Evolutionary conservation across 2,113 vertebrate species (phyloP).

Genomic region (Oreochromis spilurus): DNA sequence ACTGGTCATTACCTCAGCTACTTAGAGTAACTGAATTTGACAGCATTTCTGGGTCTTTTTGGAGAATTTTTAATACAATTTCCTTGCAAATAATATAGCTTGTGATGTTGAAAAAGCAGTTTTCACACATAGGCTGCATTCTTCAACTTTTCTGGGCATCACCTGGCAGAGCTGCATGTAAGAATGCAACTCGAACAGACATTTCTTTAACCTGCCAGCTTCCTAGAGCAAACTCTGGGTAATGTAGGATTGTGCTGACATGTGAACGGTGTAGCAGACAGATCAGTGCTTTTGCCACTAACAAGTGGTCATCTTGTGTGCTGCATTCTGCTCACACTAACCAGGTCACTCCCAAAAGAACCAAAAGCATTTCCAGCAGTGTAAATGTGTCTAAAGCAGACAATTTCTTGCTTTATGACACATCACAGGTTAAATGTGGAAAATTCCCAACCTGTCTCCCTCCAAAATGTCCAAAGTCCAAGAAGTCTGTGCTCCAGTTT

Average conservation of each 20-base stretch:
- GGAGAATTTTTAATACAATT: neutral
- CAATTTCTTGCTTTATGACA: neutral
- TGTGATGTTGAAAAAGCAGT: neutral
- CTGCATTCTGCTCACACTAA: neutral
- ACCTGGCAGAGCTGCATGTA: neutral
- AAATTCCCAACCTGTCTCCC: neutral
- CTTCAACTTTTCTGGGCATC: neutral
- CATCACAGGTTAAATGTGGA: rapidly evolving
- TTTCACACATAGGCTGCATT: neutral
- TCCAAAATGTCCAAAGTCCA: neutral
- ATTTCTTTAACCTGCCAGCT: neutral
- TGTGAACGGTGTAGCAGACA: neutral
- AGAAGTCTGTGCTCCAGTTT: neutral
- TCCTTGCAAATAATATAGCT: rapidly evolving
- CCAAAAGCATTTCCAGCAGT: neutral
- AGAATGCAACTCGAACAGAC: neutral
- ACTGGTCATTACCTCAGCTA: neutral
- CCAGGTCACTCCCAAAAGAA: neutral
- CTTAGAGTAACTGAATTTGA: neutral
- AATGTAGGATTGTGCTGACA: rapidly evolving
- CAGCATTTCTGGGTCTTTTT: neutral
- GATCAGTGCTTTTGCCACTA: neutral
- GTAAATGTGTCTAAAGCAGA: neutral
- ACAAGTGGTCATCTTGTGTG: neutral
- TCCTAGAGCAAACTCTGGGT: neutral